These are phyloP conservation scores for Diorhabda sublineata DNA, from an alignment of 1,140 invertebrate species.

Conservation along the genomic window DNA sequence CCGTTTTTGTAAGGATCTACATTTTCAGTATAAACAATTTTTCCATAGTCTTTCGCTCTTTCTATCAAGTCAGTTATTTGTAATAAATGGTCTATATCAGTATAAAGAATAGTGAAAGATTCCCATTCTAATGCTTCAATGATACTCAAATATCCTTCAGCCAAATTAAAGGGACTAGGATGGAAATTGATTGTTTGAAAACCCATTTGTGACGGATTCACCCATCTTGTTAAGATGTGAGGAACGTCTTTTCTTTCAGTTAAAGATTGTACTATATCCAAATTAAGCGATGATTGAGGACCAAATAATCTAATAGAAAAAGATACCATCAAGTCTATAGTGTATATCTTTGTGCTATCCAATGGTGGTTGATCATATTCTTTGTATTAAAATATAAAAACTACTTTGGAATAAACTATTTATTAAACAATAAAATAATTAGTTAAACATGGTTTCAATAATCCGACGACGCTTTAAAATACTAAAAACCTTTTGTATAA, in stretches of 20 bases:
- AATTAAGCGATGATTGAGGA: conserved; percentile 3
- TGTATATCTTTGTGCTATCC: no score
- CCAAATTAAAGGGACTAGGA: conserved; percentile 68
- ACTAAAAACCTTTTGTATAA: no score
- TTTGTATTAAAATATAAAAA: no score
- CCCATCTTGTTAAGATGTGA: conserved; percentile 71
- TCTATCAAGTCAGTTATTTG: conserved; percentile 72
- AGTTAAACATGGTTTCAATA: no score
- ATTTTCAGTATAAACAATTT: conserved; percentile 30
- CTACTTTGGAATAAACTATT: no score
- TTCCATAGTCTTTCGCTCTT: conserved; percentile 57
- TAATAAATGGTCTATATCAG: conserved; percentile 69
- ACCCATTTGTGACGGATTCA: conserved; percentile 51
- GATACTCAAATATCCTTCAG: conserved; percentile 68
- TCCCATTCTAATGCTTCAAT: conserved; percentile 75
- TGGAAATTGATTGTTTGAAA: conserved; percentile 75
- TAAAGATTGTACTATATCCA: conserved; percentile 61
- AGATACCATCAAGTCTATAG: no score
- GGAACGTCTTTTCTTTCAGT: conserved; percentile 77
- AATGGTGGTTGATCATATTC: no score
- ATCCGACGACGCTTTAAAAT: no score
- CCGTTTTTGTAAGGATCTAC: conserved; percentile 22
- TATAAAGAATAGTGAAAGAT: conserved; percentile 83
- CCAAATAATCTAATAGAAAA: conserved; percentile 5
- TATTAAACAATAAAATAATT: no score